Percentiles rank a stretch among this genome's conserved stretches.
phyloP scores from a whole-genome alignment of 1,140 invertebrate genomes.

The Dolichoris vasculosae region DNA sequence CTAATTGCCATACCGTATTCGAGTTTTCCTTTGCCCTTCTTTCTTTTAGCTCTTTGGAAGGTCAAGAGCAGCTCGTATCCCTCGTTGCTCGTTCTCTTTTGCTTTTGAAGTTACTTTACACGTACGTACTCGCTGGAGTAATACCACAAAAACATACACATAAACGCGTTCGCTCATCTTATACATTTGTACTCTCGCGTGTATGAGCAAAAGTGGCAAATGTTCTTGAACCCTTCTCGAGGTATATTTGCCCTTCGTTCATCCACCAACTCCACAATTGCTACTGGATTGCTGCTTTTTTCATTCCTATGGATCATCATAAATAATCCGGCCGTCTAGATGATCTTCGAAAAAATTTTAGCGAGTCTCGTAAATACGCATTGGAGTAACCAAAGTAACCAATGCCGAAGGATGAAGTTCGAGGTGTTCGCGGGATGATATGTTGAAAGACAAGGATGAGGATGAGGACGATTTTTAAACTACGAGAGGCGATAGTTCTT shows the following conservation, averaged over 20 bases:
- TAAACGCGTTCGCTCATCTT: not conserved
- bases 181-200: not conserved
- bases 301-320: conserved; percentile 17
- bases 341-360: conserved; percentile 17
- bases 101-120: not conserved
- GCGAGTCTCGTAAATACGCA: not conserved
- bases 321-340: conserved; percentile 11
- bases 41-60: not conserved
- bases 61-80: conserved; percentile 26
- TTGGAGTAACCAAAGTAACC: not conserved
- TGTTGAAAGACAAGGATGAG: not conserved
- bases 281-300: not conserved
- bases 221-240: not conserved
- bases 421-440: not conserved
- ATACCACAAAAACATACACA: not conserved
- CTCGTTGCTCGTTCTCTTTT: not conserved
- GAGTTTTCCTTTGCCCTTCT: not conserved
- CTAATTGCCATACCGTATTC: not conserved
- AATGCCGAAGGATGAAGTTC: not conserved
- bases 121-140: not conserved
- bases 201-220: not conserved
- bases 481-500: not conserved
- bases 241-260: not conserved
- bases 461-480: not conserved
- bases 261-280: not conserved